These are phyloP conservation scores for Lasioglossum marginatum DNA, from an alignment of 2,888 invertebrate species.

Conservation along the genomic window DNA sequence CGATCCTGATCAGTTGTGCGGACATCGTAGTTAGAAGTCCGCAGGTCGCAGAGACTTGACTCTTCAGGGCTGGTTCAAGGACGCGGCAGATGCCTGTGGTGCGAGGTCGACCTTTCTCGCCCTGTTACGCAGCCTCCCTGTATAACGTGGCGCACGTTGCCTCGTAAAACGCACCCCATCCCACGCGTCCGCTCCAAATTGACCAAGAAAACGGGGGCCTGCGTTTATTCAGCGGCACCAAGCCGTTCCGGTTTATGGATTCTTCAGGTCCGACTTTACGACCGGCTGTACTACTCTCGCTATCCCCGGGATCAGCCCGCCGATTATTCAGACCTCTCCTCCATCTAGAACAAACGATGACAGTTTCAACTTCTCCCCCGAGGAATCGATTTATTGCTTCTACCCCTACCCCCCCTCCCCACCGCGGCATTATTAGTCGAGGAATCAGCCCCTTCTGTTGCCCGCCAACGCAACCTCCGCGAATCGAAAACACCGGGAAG, in stretches of 20 bases:
- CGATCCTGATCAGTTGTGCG: not conserved
- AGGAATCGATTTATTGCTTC: slow-evolving; percentile 40
- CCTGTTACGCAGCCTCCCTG: slow-evolving; percentile 1
- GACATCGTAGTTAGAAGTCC: not conserved
- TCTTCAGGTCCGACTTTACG: slow-evolving; percentile 31
- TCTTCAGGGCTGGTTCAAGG: not conserved
- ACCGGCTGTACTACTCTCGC: slow-evolving; percentile 19
- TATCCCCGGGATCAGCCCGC: not conserved
- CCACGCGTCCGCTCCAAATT: slow-evolving; percentile 11
- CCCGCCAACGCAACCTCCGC: not conserved
- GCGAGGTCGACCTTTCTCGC: not conserved
- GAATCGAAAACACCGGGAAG: not conserved
- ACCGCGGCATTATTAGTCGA: slow-evolving; percentile 14
- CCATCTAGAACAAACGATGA: slow-evolving; percentile 49
- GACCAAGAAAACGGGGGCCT: slow-evolving; percentile 10
- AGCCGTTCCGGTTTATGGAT: slow-evolving; percentile 29
- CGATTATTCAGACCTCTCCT: slow-evolving; percentile 19
- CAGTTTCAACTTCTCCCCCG: slow-evolving; percentile 42
- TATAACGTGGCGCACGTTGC: not conserved
- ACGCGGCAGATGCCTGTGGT: not conserved
- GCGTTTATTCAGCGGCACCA: slow-evolving; percentile 24
- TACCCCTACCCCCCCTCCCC: not conserved
- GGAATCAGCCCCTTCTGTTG: not conserved
- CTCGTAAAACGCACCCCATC: slow-evolving; percentile 11
- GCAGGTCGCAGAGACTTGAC: not conserved